Conservation (phyloP, 2,113 vertebrate genomes). For the Orcinus orca region DNA sequence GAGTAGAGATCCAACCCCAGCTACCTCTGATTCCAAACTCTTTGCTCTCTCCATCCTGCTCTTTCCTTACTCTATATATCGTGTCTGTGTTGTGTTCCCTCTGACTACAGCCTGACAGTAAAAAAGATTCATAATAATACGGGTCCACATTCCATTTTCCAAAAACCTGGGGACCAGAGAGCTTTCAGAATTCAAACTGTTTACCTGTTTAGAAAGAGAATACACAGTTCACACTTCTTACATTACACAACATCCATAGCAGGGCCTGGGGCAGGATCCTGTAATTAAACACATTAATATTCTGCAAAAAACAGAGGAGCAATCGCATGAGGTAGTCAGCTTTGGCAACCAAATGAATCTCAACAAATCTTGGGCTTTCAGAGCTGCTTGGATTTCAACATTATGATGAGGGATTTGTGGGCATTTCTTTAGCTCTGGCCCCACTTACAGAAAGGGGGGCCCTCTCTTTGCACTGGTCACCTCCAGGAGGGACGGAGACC, state of each 20-base stretch:
- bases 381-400: not conserved
- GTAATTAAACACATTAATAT: constrained; percentile 36
- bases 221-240: not conserved
- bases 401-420: not conserved
- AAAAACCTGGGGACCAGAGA: not conserved
- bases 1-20: not conserved
- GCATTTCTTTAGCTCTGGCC: not conserved
- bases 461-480: not conserved
- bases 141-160: not conserved
- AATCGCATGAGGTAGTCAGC: not conserved
- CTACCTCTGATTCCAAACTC: not conserved
- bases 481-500: not conserved
- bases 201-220: not conserved
- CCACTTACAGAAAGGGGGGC: not conserved
- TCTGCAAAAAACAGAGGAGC: not conserved
- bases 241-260: not conserved
- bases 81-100: not conserved
- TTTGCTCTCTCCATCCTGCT: not conserved
- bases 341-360: not conserved
- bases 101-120: not conserved
- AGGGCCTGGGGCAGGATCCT: not conserved
- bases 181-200: not conserved
- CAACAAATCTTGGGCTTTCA: not conserved
- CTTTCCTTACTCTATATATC: not conserved
- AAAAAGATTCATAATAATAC: not conserved